Evolutionary conservation across 2,113 vertebrate genomes (phyloP).

Genomic region (Dipodomys stephensi): DNA sequence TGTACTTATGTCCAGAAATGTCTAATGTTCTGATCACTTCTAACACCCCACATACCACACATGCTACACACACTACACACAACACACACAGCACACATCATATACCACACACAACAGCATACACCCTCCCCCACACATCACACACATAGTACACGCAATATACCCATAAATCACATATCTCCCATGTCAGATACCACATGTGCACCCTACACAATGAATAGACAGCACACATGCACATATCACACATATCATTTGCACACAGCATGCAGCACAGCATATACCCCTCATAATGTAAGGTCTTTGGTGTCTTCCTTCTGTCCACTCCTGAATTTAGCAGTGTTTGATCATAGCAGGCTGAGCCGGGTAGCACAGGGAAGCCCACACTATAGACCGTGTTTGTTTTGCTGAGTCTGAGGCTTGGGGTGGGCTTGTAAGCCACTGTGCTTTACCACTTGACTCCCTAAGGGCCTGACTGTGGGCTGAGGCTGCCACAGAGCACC

Average conservation of each 20-base stretch:
- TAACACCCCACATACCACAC: neutral
- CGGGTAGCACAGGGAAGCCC: neutral
- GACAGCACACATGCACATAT: neutral
- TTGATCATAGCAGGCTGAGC: neutral
- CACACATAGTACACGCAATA: too few relatives aligned
- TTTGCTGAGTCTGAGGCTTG: neutral
- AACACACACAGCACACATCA: neutral
- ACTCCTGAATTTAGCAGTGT: neutral
- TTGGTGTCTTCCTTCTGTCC: neutral
- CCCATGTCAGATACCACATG: too few relatives aligned
- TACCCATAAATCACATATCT: too few relatives aligned
- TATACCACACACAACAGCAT: too few relatives aligned
- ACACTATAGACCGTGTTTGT: neutral
- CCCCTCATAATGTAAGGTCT: neutral
- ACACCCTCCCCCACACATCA: too few relatives aligned
- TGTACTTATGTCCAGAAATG: neutral
- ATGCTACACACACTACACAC: too few relatives aligned
- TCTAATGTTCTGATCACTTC: neutral
- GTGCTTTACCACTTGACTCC: neutral
- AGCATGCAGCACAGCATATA: too few relatives aligned
- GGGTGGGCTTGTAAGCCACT: too few relatives aligned
- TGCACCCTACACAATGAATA: neutral
- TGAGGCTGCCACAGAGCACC: rapidly evolving
- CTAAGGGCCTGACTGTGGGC: neutral
- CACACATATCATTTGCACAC: neutral